Conservation (phyloP, 1,140 invertebrate genomes). For the Caenorhabditis elegans region WBcel235 BX284603.4:8262001-8262500, state of each 20-base stretch:
- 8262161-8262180: slow-evolving; percentile 77
- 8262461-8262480: not conserved
- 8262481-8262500: slow-evolving; percentile 2
- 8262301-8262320: slow-evolving; percentile 68
- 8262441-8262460: not conserved
- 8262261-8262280: slow-evolving; percentile 82
- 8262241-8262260: slow-evolving; percentile 73
- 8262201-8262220: slow-evolving; percentile 73
- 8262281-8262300: slow-evolving; percentile 86
- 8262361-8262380: slow-evolving; percentile 14
- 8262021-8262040: slow-evolving; percentile 77
- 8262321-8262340: slow-evolving; percentile 12
- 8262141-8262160: slow-evolving; percentile 71
- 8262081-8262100: slow-evolving; percentile 71
- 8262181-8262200: slow-evolving; percentile 75
- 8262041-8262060: slow-evolving; percentile 86
- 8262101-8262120: not conserved
- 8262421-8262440: not conserved
- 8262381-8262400: not conserved
- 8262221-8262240: slow-evolving; percentile 76
- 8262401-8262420: not conserved
- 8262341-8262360: not conserved
- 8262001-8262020: slow-evolving; percentile 80
- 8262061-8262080: slow-evolving; percentile 78
- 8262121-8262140: no score